Evolutionary conservation across 2,888 invertebrate genomes (phyloP).

Genomic region (Acleris emargana): DNA sequence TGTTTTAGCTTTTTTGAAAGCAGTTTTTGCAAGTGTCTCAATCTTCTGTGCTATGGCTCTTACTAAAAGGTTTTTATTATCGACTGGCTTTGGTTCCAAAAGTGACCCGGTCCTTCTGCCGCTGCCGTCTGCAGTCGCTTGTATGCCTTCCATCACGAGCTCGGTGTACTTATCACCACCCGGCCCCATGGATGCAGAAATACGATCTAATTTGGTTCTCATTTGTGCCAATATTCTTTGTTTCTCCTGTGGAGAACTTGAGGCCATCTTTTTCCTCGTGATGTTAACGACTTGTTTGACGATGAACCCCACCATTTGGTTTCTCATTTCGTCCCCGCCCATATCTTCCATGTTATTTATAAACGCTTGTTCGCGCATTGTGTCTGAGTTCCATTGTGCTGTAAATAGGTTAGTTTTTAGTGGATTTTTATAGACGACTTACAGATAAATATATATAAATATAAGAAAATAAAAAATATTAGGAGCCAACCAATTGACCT

Average conservation of each 20-base stretch:
- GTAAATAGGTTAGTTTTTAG: too few species aligned
- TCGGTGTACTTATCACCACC: constrained; percentile 55
- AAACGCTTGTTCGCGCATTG: too few species aligned
- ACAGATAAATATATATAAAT: too few species aligned
- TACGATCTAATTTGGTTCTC: constrained; percentile 50
- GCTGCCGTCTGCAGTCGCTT: constrained; percentile 41
- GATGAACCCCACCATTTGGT: constrained; percentile 46
- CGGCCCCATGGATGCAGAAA: constrained; percentile 47
- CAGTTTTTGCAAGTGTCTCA: constrained; percentile 45
- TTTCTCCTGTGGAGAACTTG: constrained; percentile 43
- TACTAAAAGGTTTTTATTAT: constrained; percentile 34
- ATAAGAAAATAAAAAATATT: too few species aligned
- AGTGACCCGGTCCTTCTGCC: neutral
- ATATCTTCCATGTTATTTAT: too few species aligned
- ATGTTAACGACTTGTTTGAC: constrained; percentile 52
- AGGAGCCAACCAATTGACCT: too few species aligned
- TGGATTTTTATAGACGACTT: too few species aligned
- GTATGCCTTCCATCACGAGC: constrained; percentile 62
- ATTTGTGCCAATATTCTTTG: constrained; percentile 42
- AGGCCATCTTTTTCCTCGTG: constrained; percentile 44
- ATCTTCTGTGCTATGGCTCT: constrained; percentile 47
- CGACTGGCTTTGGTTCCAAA: neutral
- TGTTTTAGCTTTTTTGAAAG: constrained; percentile 39
- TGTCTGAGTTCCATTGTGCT: too few species aligned
- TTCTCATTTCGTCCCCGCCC: constrained; percentile 35